Evolutionary conservation across 2,888 invertebrate genomes (phyloP).

Genomic region (Dusona sp.): DNA sequence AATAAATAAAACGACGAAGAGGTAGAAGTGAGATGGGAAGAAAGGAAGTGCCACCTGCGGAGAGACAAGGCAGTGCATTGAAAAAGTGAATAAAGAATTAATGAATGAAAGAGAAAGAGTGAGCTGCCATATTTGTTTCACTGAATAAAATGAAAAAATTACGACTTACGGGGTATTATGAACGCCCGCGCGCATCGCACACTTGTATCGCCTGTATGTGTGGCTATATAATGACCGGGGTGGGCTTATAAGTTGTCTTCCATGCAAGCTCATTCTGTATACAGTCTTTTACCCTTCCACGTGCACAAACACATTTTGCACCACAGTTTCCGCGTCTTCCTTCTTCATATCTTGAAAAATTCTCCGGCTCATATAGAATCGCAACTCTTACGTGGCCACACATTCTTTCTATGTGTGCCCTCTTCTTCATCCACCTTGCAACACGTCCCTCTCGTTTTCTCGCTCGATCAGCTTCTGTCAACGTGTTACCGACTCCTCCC

Average conservation of each 20-base stretch:
- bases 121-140: conserved; percentile 76
- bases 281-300: conserved; percentile 24
- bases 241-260: conserved; percentile 62
- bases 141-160: conserved; percentile 78
- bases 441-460: conserved; percentile 21
- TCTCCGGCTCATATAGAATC: conserved; percentile 42
- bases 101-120: conserved; percentile 62
- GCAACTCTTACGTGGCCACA: conserved; percentile 44
- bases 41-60: conserved; percentile 63
- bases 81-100: conserved; percentile 54
- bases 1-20: conserved; percentile 57
- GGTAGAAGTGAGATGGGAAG: conserved; percentile 63
- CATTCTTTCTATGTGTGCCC: conserved; percentile 32
- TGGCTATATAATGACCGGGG: conserved; percentile 52
- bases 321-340: conserved; percentile 26
- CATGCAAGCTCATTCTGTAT: conserved; percentile 37
- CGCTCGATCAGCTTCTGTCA: not conserved
- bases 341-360: conserved; percentile 51
- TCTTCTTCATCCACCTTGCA: conserved; percentile 37
- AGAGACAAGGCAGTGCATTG: conserved; percentile 60
- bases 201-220: conserved; percentile 11
- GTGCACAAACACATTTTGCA: conserved; percentile 32
- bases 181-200: conserved; percentile 64
- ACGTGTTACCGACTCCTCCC: conserved; percentile 9
- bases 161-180: conserved; percentile 77